Percentiles rank a stretch among this genome's conserved stretches.
Evolutionary conservation across 2,113 vertebrate species (phyloP).

Genomic region (Odobenus rosmarus): DNA sequence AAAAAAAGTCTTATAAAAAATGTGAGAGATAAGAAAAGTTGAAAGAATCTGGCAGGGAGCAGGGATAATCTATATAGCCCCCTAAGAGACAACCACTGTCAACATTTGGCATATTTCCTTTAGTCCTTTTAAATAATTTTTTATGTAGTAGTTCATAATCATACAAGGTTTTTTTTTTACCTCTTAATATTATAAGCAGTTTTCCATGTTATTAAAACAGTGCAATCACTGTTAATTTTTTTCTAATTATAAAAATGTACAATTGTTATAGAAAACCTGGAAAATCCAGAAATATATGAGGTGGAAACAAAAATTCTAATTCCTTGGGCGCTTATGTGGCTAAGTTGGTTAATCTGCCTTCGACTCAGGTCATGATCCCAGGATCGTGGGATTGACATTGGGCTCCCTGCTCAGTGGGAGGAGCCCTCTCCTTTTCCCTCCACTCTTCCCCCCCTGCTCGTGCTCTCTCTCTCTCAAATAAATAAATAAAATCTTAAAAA

Average conservation of each 20-base stretch:
- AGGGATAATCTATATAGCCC: neutral
- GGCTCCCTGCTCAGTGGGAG: neutral
- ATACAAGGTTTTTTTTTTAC: neutral
- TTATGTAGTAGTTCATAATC: neutral
- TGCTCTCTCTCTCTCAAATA: neutral
- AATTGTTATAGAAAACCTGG: neutral
- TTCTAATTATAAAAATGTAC: neutral
- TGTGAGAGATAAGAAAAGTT: neutral
- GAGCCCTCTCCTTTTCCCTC: neutral
- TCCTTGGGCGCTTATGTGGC: neutral
- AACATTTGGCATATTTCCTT: neutral
- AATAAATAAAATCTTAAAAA: neutral
- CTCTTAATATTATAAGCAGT: neutral
- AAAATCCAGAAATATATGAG: neutral
- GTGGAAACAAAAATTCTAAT: neutral
- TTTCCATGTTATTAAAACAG: neutral
- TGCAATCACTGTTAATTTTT: neutral
- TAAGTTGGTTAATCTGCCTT: neutral
- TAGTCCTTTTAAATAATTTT: neutral
- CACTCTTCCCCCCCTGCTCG: neutral
- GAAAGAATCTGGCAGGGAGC: neutral
- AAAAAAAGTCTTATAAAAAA: neutral
- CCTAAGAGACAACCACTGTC: neutral
- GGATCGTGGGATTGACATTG: accelerated
- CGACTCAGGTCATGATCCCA: neutral